Evolutionary conservation across 2,888 invertebrate genomes (phyloP).

Genomic region (Pasiphila rectangulata): DNA sequence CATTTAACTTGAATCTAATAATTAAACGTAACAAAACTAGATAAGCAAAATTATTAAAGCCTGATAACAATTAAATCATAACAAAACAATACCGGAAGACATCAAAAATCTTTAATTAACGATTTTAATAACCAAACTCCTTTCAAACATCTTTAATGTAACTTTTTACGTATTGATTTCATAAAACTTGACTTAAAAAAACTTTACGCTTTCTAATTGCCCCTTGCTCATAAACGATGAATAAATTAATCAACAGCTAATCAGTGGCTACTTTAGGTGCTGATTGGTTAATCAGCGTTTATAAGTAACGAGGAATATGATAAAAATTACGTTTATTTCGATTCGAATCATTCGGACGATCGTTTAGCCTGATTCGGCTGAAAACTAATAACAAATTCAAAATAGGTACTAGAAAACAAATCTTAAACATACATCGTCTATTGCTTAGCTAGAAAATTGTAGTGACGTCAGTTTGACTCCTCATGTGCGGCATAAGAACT

Average conservation of each 20-base stretch:
- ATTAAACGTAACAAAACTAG: neutral
- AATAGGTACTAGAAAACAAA: conserved; percentile 6
- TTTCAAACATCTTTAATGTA: neutral
- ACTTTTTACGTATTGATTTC: neutral
- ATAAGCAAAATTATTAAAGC: conserved; percentile 5
- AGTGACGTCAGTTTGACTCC: neutral
- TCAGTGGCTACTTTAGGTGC: no score
- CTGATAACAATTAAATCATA: conserved; percentile 18
- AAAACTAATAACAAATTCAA: conserved; percentile 6
- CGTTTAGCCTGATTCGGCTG: conserved; percentile 1
- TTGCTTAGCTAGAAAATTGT: neutral
- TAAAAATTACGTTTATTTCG: neutral
- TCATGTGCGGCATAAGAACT: no score
- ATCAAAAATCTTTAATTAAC: conserved; percentile 1
- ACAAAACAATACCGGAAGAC: conserved; percentile 22
- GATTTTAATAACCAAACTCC: neutral
- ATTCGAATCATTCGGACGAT: neutral
- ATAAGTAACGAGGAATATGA: no score
- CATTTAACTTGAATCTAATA: neutral
- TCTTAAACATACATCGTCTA: conserved; percentile 2
- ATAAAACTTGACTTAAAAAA: neutral
- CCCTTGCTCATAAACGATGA: no score
- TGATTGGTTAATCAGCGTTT: no score
- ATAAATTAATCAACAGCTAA: neutral
- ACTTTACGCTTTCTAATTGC: no score